Evolutionary conservation across 2,797 vertebrate species (phyloP).

Genomic region (Urophycis tenuis): DNA sequence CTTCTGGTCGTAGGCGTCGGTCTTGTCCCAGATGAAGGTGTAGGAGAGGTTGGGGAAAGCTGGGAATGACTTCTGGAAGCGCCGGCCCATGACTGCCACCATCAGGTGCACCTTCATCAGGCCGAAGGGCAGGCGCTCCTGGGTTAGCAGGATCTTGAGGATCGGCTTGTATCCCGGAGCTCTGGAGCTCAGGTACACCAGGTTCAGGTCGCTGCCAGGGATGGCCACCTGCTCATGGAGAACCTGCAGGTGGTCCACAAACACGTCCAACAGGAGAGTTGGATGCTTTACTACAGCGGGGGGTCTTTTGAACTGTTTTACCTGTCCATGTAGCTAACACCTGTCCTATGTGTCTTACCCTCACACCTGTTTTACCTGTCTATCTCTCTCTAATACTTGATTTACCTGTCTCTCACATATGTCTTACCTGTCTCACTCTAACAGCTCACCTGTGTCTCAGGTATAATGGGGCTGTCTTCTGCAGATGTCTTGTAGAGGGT

Average conservation of each 20-base stretch:
- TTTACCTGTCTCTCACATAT: neutral
- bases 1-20: constrained; percentile 94
- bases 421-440: constrained; percentile 85
- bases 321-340: no score
- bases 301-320: neutral
- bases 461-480: constrained; percentile 91
- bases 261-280: neutral
- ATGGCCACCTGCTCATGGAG: constrained; percentile 95
- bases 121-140: constrained; percentile 86
- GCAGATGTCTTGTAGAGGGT: constrained; percentile 89
- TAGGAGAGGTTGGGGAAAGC: constrained; percentile 94
- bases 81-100: constrained; percentile 95
- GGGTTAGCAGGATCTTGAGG: constrained; percentile 95
- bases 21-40: constrained; percentile 99
- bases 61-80: constrained; percentile 97
- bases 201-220: constrained; percentile 90
- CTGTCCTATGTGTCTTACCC: no score
- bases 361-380: neutral
- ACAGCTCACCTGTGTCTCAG: constrained; percentile 92
- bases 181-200: constrained; percentile 95
- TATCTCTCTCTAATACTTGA: neutral
- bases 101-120: constrained; percentile 98
- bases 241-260: constrained; percentile 74
- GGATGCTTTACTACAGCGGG: no score
- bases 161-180: constrained; percentile 94